Evolutionary conservation across 2,797 vertebrate genomes (phyloP), one percentile per base, ranked within the genome.

Genomic region (Anguilla obscura): DNA sequence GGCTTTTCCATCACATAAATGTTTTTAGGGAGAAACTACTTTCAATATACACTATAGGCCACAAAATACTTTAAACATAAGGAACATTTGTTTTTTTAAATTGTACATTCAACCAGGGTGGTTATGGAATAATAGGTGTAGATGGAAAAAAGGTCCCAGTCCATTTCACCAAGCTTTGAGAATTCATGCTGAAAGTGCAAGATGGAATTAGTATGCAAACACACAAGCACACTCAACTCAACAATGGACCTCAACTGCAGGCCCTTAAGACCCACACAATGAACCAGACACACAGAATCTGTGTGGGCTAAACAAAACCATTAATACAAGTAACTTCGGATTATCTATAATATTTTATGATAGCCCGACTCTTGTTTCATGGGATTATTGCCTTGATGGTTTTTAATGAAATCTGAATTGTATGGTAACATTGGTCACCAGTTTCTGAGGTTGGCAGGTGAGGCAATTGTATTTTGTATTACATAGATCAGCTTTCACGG

Each of bases 161-260:
- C 18, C 27, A 3, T 85, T 88, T 88, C 14, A 71, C 45, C 60
- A 40, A 86, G 88, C 89, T 88, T 88, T 66, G 33, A 74, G 88
- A 91, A 90, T 87, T 90, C 33, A 87, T 91, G 90, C 88, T 87
- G 12, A 10, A 54, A 87, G 86, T 87, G 89, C 89, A 93, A 58
- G 88, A 89, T 36, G 90, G 24, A 60, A 87, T 85, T 79, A 89
- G 80, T 91, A 93, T 91, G 91, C 91, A 71, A 89, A 90, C 89
- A 83, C 84, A 88, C 90, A 91, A 89, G 90, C 92, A 52, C 66
- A n/a, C 56, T 45, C 40, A n/a, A 91, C 40, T 45, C 40, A 58
- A 91, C 85, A 85, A 86, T 87, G 84, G 88, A 90, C 80, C 83
- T 69, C n/a, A 82, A 89, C 86, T 69, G 56, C 85, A 87, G 89